A percentile compares a stretch with the other conserved stretches of the same genome.
Conservation (phyloP, 2,888 invertebrate species). For the Drosophila pseudotalamancana region DNA sequence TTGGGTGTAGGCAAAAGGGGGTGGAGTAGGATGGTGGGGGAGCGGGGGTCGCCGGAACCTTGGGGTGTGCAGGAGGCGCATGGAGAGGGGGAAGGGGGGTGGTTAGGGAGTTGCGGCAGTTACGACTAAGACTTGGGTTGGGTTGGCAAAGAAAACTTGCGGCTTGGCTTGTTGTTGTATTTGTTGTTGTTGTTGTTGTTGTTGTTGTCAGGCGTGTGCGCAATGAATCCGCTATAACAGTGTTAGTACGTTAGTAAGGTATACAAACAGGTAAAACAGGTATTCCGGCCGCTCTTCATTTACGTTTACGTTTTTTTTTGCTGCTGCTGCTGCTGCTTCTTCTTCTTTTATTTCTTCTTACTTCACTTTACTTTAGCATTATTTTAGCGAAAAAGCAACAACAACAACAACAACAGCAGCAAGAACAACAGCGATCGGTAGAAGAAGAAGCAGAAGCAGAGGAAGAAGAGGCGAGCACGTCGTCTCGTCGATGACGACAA, state of each 20-base stretch:
- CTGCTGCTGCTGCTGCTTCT: slow-evolving; percentile 30
- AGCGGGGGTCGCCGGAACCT: slow-evolving; percentile 1
- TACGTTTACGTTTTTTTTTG: slow-evolving; percentile 57
- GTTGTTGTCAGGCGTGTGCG: slow-evolving; percentile 71
- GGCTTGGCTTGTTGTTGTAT: slow-evolving; percentile 41
- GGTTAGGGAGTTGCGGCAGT: too few species aligned
- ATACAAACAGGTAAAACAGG: slow-evolving; percentile 84
- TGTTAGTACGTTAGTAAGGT: slow-evolving; percentile 85
- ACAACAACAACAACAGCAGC: slow-evolving; percentile 32
- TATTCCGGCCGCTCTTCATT: slow-evolving; percentile 76
- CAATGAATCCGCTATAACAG: slow-evolving; percentile 83
- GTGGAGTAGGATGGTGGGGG: slow-evolving; percentile 8
- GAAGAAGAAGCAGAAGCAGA: too few species aligned
- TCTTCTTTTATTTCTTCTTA: slow-evolving; percentile 58
- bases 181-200: slow-evolving; percentile 29
- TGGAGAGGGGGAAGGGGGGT: background rate
- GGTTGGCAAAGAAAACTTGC: slow-evolving; percentile 20
- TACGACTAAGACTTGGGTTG: slow-evolving; percentile 22
- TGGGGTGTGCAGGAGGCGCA: background rate
- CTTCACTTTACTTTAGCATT: slow-evolving; percentile 76
- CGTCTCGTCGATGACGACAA: slow-evolving; percentile 70
- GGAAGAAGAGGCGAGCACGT: slow-evolving; percentile 36
- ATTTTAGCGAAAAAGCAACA: slow-evolving; percentile 69
- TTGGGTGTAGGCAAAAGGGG: slow-evolving; percentile 2
- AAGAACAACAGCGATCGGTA: slow-evolving; percentile 19